Evolutionary conservation across 37 sponge, comb jelly and placozoan genomes (phyloP).

Genomic region (Beroe ovata): DNA sequence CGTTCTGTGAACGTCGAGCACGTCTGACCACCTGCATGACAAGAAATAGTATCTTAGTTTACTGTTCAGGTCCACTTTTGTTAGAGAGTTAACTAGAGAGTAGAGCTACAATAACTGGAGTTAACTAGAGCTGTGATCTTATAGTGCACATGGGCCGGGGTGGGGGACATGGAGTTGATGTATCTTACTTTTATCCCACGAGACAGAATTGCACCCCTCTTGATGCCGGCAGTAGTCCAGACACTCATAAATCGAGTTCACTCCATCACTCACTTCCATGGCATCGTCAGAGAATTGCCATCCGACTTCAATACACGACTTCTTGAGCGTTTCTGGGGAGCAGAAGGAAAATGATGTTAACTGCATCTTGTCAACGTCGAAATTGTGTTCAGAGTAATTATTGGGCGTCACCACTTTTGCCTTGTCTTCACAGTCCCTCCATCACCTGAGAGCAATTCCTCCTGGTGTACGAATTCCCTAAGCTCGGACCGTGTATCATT

Average conservation of each 20-base stretch:
- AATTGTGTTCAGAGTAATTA: too few relatives aligned
- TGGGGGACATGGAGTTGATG: too few relatives aligned
- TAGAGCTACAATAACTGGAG: too few relatives aligned
- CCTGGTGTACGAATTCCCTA: background rate
- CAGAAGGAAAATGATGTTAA: too few relatives aligned
- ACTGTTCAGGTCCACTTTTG: too few relatives aligned
- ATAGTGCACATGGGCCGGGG: too few relatives aligned
- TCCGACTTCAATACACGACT: slow-evolving; percentile 7
- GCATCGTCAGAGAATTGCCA: background rate
- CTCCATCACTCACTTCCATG: background rate
- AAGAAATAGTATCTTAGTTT: too few relatives aligned
- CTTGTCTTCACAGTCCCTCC: too few relatives aligned
- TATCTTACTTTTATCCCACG: slow-evolving; percentile 12
- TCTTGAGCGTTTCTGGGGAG: background rate
- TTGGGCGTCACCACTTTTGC: too few relatives aligned
- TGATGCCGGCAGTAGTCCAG: background rate
- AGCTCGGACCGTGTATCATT: background rate
- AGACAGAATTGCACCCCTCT: background rate
- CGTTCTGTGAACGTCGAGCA: background rate
- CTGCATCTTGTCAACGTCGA: too few relatives aligned
- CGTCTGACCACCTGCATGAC: background rate
- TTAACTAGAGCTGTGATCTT: too few relatives aligned
- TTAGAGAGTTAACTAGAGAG: too few relatives aligned
- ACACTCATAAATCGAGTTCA: slow-evolving; percentile 7
- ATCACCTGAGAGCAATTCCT: background rate